These are phyloP conservation scores for Poecilia gillii DNA, from an alignment of 2,797 vertebrate genomes.

Conservation along the genomic window DNA sequence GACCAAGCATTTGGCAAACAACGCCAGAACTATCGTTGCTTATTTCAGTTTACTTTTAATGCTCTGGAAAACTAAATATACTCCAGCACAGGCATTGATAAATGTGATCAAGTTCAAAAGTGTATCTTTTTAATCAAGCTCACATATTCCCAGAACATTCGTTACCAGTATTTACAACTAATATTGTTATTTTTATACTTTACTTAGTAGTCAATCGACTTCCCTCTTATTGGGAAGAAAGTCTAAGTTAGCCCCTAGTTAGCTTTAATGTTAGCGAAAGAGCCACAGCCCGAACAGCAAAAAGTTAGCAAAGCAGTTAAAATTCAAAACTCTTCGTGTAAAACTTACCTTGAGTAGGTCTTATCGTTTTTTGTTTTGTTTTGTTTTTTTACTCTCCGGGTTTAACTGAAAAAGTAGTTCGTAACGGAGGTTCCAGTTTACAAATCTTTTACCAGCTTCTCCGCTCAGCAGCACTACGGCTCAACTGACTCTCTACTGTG, in stretches of 20 bases:
- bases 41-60: constrained; percentile 11
- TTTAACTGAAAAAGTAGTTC: not conserved
- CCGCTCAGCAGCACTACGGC: constrained; percentile 49
- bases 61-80: constrained; percentile 14
- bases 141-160: too few relatives aligned
- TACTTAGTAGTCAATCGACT: not conserved
- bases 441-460: constrained; percentile 50
- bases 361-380: not conserved
- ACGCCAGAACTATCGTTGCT: not conserved
- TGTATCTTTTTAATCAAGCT: accelerated
- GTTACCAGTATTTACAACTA: not conserved
- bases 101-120: not conserved
- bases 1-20: not conserved
- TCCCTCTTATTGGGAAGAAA: constrained; percentile 40
- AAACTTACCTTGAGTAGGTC: constrained; percentile 47
- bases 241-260: constrained; percentile 54
- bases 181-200: not conserved
- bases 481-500: constrained; percentile 44
- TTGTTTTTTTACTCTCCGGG: constrained; percentile 8
- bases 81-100: not conserved
- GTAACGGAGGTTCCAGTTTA: constrained; percentile 10
- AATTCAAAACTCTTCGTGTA: not conserved
- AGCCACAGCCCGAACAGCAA: constrained; percentile 34
- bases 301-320: constrained; percentile 32
- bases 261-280: constrained; percentile 62